A percentile compares a stretch with the other conserved stretches of the same genome.
phyloP scores from a whole-genome alignment of 1,140 invertebrate species.

The Drosophila obscura region DNA sequence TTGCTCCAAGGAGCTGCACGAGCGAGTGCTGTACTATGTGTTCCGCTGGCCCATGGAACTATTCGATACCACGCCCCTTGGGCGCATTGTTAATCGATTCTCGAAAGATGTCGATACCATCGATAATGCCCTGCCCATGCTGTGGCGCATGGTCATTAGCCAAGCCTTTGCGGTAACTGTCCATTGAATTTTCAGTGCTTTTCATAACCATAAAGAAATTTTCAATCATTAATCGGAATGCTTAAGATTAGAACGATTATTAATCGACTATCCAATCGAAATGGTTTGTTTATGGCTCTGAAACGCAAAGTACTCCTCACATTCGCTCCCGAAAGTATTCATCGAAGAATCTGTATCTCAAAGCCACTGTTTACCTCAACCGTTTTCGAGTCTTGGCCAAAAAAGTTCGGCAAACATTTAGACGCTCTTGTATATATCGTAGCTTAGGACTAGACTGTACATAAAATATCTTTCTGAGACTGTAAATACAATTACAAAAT shows the following conservation, averaged over 20 bases:
- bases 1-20: constrained; percentile 85
- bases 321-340: no score
- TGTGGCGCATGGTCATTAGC: constrained; percentile 82
- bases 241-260: background rate
- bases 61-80: constrained; percentile 91
- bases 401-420: no score
- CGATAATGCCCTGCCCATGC: constrained; percentile 85
- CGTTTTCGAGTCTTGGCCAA: background rate
- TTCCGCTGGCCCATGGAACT: constrained; percentile 89
- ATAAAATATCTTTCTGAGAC: background rate
- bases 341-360: constrained; percentile 19
- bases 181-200: background rate
- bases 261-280: background rate
- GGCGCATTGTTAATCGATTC: constrained; percentile 90
- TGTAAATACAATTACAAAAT: background rate
- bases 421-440: background rate
- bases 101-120: constrained; percentile 89
- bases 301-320: no score
- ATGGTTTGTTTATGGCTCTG: no score
- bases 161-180: constrained; percentile 71
- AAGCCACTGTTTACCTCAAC: no score
- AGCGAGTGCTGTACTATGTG: constrained; percentile 86
- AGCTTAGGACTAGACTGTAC: background rate
- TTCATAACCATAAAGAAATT: constrained; percentile 6
- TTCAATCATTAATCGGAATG: background rate